Evolutionary conservation across 2,888 invertebrate genomes (phyloP).

Genomic region (Micropterix aruncella): DNA sequence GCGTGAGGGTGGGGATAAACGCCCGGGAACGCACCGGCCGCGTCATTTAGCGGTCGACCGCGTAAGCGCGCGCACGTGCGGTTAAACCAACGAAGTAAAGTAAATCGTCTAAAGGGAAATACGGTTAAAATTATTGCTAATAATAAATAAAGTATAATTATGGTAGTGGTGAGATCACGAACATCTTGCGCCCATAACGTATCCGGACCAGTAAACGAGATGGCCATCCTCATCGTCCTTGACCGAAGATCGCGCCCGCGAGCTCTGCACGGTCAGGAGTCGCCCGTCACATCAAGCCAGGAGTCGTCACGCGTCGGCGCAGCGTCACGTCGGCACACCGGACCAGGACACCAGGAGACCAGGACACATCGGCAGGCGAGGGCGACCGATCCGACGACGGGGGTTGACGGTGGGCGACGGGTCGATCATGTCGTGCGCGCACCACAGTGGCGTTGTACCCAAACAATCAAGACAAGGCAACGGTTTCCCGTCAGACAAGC

Average conservation of each 20-base stretch:
- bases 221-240: slow-evolving; percentile 99
- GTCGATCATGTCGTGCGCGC: slow-evolving; percentile 38
- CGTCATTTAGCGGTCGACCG: too few species aligned
- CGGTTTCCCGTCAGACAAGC: slow-evolving; percentile 46
- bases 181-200: slow-evolving; percentile 98
- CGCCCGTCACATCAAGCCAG: slow-evolving; percentile 13
- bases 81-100: too few species aligned
- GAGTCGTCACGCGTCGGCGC: slow-evolving; percentile 16
- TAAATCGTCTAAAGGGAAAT: slow-evolving; percentile 5
- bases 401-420: slow-evolving; percentile 19
- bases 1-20: too few species aligned
- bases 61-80: too few species aligned
- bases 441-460: slow-evolving; percentile 45
- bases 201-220: slow-evolving; percentile 98
- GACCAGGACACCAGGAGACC: slow-evolving; percentile 15
- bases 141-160: slow-evolving; percentile 12
- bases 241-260: slow-evolving; percentile 77
- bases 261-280: slow-evolving; percentile 46
- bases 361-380: slow-evolving; percentile 12
- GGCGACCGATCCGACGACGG: slow-evolving; percentile 17
- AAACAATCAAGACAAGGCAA: slow-evolving; percentile 43
- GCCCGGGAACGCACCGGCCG: slow-evolving; percentile 1
- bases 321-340: slow-evolving; percentile 16
- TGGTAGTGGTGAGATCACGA: slow-evolving; percentile 62
- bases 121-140: slow-evolving; percentile 10